Conservation (phyloP, 2,113 vertebrate genomes). For the Sylvia atricapilla region DNA sequence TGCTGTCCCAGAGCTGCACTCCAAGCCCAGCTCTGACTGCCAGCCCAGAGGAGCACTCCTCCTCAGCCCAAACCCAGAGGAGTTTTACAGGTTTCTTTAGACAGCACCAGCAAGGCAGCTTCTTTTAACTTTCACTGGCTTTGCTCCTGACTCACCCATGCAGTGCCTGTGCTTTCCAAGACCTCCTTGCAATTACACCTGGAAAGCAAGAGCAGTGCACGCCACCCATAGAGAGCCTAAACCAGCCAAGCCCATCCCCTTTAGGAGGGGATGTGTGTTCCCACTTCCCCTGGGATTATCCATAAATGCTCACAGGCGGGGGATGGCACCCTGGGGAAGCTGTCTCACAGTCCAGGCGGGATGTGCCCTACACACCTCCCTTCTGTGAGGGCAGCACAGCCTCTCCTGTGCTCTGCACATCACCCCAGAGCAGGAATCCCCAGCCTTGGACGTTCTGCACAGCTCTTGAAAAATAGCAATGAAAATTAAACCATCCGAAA, state of each 20-base stretch:
- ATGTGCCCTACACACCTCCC: too few relatives aligned
- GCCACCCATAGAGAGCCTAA: not conserved
- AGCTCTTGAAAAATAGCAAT: not conserved
- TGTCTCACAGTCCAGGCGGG: not conserved
- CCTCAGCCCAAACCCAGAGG: not conserved
- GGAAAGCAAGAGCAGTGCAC: not conserved
- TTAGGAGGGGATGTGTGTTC: fast-evolving
- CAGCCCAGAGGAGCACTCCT: fast-evolving
- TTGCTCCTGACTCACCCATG: fast-evolving
- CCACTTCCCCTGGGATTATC: not conserved
- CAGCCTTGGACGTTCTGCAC: not conserved
- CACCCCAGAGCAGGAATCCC: too few relatives aligned
- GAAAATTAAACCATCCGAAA: not conserved
- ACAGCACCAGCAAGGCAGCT: not conserved
- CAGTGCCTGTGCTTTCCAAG: not conserved
- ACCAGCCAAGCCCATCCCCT: not conserved
- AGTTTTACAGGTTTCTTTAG: not conserved
- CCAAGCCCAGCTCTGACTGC: not conserved
- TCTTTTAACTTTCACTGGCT: not conserved
- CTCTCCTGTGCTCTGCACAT: not conserved
- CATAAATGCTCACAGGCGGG: not conserved
- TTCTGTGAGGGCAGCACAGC: not conserved
- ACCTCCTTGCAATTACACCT: not conserved
- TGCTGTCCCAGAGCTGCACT: too few relatives aligned
- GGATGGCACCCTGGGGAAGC: not conserved